Percentiles rank a stretch among this genome's conserved stretches.
Evolutionary conservation across 2,113 vertebrate genomes (phyloP).

Genomic region (Mungos mungo): DNA sequence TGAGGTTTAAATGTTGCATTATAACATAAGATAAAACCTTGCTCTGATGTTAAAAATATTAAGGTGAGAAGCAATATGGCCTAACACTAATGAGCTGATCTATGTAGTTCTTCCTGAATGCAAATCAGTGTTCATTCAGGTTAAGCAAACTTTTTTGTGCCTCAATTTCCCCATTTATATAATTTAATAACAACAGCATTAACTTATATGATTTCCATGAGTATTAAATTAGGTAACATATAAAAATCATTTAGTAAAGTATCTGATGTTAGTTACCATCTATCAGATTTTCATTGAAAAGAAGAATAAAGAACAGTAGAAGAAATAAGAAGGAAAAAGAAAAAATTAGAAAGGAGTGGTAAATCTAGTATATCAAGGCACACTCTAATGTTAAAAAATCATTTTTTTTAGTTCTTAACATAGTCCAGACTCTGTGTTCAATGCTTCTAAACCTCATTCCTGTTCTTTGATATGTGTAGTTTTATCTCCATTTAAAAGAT

Average conservation of each 20-base stretch:
- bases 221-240: neutral
- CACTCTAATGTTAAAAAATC: neutral
- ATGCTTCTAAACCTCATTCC: neutral
- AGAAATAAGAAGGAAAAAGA: neutral
- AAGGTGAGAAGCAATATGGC: neutral
- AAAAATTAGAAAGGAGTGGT: neutral
- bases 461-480: neutral
- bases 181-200: neutral
- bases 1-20: slow-evolving; percentile 6
- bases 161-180: neutral
- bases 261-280: neutral
- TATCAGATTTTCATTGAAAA: neutral
- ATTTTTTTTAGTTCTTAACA: neutral
- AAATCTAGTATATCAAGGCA: neutral
- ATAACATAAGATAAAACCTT: neutral
- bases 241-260: neutral
- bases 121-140: neutral
- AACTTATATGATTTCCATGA: neutral
- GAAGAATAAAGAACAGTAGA: neutral
- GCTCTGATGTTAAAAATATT: neutral
- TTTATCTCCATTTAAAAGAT: neutral
- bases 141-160: neutral
- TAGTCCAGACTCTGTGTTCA: neutral
- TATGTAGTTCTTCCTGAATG: neutral
- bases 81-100: neutral